Conservation (phyloP, 1,140 invertebrate genomes). For the Latrodectus geometricus region DNA sequence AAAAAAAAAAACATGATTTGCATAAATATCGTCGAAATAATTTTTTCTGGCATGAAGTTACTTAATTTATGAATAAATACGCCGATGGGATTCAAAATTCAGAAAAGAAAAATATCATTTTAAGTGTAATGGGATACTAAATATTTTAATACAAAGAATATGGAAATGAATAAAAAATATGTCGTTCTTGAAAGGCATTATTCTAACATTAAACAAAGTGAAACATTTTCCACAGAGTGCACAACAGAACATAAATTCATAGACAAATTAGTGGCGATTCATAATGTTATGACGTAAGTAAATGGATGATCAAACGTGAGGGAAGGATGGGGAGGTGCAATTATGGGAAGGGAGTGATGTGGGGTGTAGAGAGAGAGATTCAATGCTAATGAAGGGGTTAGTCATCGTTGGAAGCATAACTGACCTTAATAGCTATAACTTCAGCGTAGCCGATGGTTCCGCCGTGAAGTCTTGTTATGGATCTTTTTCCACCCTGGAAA, state of each 20-base stretch:
- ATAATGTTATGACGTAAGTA: neutral
- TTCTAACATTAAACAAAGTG: neutral
- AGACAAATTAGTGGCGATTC: slow-evolving; percentile 13
- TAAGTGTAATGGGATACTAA: too few species aligned
- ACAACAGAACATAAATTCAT: neutral
- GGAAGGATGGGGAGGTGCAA: slow-evolving; percentile 1
- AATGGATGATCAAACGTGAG: neutral
- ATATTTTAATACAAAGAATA: too few species aligned
- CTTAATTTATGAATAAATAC: too few species aligned
- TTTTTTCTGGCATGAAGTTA: too few species aligned
- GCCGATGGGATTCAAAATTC: too few species aligned
- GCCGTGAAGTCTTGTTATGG: slow-evolving; percentile 87
- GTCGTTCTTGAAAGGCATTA: too few species aligned
- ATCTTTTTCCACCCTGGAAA: slow-evolving; percentile 85
- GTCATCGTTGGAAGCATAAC: slow-evolving; percentile 57
- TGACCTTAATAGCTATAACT: slow-evolving; percentile 94
- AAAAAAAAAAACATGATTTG: too few species aligned
- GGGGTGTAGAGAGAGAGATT: slow-evolving; percentile 10
- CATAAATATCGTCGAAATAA: too few species aligned
- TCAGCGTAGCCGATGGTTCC: slow-evolving; percentile 90
- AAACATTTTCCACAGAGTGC: neutral
- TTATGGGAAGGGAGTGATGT: neutral
- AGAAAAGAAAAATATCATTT: too few species aligned
- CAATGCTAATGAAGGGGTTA: slow-evolving; percentile 51
- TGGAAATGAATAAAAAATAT: too few species aligned